Conservation (phyloP, 2,888 invertebrate species). For the Pristionchus arcanus region DNA sequence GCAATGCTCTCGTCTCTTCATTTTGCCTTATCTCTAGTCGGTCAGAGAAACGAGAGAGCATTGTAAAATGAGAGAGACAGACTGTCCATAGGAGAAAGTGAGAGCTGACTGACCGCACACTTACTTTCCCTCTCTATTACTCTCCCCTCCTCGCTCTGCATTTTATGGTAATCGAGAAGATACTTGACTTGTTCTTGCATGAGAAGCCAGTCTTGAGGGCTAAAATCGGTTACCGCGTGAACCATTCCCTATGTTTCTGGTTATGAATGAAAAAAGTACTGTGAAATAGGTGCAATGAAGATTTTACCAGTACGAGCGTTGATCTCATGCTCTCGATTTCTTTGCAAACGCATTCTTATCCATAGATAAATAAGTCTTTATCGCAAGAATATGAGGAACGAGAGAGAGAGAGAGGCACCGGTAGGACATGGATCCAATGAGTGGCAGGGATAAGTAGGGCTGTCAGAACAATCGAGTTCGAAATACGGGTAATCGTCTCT, state of each 20-base stretch:
- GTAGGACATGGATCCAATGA: constrained; percentile 32
- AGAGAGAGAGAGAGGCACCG: neutral
- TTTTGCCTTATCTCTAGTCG: no score
- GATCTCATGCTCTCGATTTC: no score
- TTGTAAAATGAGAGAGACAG: no score
- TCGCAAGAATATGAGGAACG: neutral
- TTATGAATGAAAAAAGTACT: neutral
- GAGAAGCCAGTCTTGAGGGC: neutral
- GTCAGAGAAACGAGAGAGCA: no score
- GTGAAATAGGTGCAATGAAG: no score
- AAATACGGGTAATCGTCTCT: neutral
- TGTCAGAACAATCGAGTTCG: neutral
- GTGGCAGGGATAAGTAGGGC: constrained; percentile 17
- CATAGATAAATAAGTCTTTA: neutral
- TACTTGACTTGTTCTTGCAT: neutral
- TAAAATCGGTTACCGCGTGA: no score
- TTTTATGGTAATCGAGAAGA: constrained; percentile 41
- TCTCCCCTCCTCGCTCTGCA: neutral
- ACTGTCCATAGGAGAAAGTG: no score
- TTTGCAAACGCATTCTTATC: no score
- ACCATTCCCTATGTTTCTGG: neutral
- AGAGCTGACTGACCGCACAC: neutral
- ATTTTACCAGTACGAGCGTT: no score
- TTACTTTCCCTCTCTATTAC: constrained; percentile 5
- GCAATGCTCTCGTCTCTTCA: no score